These are phyloP conservation scores for Sinohyriopsis cumingii DNA, from an alignment of 2,888 invertebrate species.

Conservation along the genomic window DNA sequence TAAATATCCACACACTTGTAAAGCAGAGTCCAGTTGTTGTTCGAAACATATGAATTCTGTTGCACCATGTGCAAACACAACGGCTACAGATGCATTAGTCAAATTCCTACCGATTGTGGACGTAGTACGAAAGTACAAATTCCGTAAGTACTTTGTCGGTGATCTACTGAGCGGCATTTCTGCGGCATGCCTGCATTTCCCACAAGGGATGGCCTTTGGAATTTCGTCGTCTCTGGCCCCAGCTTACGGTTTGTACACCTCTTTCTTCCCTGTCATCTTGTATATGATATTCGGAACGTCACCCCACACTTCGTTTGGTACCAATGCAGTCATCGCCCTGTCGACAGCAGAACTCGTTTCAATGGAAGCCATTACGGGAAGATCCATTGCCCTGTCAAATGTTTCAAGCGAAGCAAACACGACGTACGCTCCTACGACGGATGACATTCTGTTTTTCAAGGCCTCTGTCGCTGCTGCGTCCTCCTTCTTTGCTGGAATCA, in stretches of 20 bases:
- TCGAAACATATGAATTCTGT: neutral
- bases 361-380: constrained; percentile 11
- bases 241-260: constrained; percentile 56
- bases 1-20: constrained; percentile 1
- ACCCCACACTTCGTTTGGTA: constrained; percentile 57
- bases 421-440: neutral
- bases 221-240: constrained; percentile 55
- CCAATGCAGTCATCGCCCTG: constrained; percentile 59
- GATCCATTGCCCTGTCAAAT: no score
- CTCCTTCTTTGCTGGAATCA: constrained; percentile 43
- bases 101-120: constrained; percentile 13
- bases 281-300: constrained; percentile 60
- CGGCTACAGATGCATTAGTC: neutral
- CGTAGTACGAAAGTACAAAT: constrained; percentile 11
- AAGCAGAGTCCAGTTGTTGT: neutral
- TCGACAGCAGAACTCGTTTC: constrained; percentile 55
- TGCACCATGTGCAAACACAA: neutral
- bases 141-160: constrained; percentile 4
- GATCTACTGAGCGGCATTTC: constrained; percentile 61
- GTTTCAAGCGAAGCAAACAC: no score
- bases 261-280: constrained; percentile 58
- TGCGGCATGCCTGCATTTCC: constrained; percentile 62
- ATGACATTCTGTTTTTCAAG: constrained; percentile 30
- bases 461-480: constrained; percentile 47
- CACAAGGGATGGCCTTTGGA: constrained; percentile 63